Conservation (phyloP, 2,797 vertebrate genomes). For the Phalanger gymnotis region DNA sequence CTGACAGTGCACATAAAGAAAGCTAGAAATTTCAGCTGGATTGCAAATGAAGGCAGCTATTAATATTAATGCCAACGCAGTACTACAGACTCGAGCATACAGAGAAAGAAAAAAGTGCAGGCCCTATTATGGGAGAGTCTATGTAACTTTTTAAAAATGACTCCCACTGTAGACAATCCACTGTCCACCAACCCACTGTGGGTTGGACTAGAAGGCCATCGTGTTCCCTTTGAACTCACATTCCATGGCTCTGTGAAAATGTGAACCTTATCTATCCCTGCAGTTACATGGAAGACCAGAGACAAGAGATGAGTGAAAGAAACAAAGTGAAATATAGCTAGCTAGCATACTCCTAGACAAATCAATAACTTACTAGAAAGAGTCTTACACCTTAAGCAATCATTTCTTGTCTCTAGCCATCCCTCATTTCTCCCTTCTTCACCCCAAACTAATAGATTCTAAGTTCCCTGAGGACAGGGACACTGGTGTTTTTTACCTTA, state of each 20-base stretch:
- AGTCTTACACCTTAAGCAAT: not conserved
- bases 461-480: not conserved
- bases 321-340: not conserved
- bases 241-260: not conserved
- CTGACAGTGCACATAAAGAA: conserved; percentile 21
- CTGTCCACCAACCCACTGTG: not conserved
- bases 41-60: not conserved
- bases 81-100: not conserved
- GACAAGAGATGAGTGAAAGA: not conserved
- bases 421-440: not conserved
- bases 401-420: not conserved
- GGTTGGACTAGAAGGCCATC: not conserved
- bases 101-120: not conserved
- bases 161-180: not conserved
- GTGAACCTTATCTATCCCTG: not conserved
- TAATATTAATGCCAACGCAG: not conserved
- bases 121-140: not conserved
- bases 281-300: not conserved
- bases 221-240: not conserved
- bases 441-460: not conserved
- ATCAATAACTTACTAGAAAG: not conserved
- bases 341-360: not conserved
- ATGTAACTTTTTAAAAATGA: not conserved
- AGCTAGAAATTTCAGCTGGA: conserved; percentile 21
- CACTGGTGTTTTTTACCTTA: not conserved